Evolutionary conservation across 53 echinoderm and acorn worm species (phyloP).

Genomic region (Pentamera pediparva): DNA sequence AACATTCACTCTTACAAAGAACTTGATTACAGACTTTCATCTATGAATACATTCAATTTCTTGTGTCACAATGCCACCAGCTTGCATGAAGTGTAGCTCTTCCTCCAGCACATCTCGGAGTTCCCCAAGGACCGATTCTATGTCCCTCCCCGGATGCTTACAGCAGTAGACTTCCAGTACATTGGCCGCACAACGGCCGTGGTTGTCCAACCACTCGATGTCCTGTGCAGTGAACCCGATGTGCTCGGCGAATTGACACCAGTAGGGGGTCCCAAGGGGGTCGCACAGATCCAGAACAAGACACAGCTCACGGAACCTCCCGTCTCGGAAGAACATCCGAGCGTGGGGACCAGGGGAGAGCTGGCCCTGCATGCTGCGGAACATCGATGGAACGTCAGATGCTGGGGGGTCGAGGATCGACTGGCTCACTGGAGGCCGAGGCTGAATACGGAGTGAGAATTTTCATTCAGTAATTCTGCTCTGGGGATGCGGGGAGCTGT

Average conservation of each 20-base stretch:
- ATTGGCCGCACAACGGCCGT: conserved; percentile 6
- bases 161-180: conserved; percentile 1
- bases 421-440: no score
- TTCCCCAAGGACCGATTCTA: not conserved
- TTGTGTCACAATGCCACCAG: not conserved
- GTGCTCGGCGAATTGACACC: not conserved
- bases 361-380: conserved; percentile 12
- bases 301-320: conserved; percentile 4
- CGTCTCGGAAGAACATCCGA: not conserved
- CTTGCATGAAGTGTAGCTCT: not conserved
- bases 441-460: no score
- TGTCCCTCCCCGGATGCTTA: not conserved
- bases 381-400: not conserved
- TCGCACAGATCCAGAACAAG: conserved; percentile 9
- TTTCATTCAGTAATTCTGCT: no score
- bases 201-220: not conserved
- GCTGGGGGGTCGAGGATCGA: no score
- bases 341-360: conserved; percentile 17
- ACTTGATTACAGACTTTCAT: not conserved
- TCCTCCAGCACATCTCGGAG: not conserved
- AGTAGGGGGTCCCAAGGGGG: conserved; percentile 12
- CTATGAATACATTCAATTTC: not conserved
- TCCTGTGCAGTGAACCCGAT: conserved; percentile 2
- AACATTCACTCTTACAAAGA: no score
- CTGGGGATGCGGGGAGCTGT: no score